Conservation (phyloP, 2,113 vertebrate genomes). For the Pedetes capensis region DNA sequence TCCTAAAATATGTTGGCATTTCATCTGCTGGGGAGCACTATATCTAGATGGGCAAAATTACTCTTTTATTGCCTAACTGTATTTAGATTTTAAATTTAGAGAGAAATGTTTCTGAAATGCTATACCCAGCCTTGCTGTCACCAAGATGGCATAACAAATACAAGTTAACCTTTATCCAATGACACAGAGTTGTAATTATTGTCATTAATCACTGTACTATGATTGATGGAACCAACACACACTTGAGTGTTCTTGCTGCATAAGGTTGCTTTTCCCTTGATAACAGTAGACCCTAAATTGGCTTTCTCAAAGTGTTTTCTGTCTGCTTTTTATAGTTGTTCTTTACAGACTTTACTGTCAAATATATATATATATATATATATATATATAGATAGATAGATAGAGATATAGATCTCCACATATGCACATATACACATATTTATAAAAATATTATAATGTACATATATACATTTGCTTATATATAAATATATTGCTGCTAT, state of each 20-base stretch:
- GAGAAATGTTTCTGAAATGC: slow-evolving; percentile 22
- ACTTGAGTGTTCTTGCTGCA: neutral
- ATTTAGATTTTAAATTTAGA: neutral
- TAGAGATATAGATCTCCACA: no score
- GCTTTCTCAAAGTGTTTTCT: neutral
- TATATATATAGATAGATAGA: no score
- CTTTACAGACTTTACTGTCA: neutral
- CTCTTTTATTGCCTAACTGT: neutral
- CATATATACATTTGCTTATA: neutral
- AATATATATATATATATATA: neutral
- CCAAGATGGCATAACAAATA: neutral
- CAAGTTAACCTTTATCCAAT: neutral
- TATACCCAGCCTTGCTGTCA: neutral
- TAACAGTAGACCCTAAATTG: neutral
- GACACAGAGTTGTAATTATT: neutral
- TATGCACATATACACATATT: neutral
- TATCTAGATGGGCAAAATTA: neutral
- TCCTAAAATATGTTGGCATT: neutral
- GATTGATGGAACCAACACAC: slow-evolving; percentile 19
- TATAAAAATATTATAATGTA: neutral
- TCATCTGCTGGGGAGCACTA: neutral
- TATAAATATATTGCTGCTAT: neutral
- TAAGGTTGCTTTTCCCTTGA: neutral
- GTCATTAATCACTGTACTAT: slow-evolving; percentile 24
- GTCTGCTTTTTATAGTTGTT: neutral